Base-by-base conservation (phyloP, 2,888 invertebrate genomes). In the Adelognathus sp. region DNA sequence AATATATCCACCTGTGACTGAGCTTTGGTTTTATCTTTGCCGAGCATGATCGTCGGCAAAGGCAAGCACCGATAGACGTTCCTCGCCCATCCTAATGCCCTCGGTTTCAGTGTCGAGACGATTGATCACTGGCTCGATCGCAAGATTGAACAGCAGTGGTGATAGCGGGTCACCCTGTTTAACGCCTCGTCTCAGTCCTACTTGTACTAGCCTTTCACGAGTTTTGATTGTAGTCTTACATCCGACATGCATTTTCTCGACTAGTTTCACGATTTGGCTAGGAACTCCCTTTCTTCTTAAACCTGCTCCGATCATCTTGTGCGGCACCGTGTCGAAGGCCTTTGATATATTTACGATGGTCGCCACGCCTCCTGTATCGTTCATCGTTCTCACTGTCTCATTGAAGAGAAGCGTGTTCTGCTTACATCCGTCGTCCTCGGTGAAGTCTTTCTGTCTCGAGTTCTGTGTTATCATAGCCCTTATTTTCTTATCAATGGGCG, bases 391-490 rank as follows among this genome's bases (percentile, higher is more conserved):
- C 0, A 80, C 7, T 0, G 79, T 39, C 2, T 78, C 75, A 6
- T 50, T 50, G 0, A 85, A 16, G 0, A 85, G 27, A 0, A 33
- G 5, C 0, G 82, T 56, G n/a, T 85, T 84, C 0, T 41, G 24
- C 3, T 70, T 74, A 18, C 84, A 86, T 0, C 85, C 86, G 7
- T 83, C 80, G 50, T 88, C 1, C 74, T 60, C 0, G 82, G 83
- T 66, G 88, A 90, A 1, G 86, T 87, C 70, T 88, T 90, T 80
- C 89, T 89, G 6, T 4, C 41, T 9, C 85, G 56, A 0, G 88
- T 33, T 27, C 85, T 85, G 9, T 78, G 41, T 36, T 0, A 50
- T 7, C 3, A 21, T 9, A 2, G 14, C n/a, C 11, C 44, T 11
- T 11, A 54, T 7, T 24, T n/a, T 29, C 1, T 5, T 5, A 66